These are phyloP conservation scores for Acanthosepion esculentum DNA, from an alignment of 2,888 invertebrate species.

Conservation along the genomic window DNA sequence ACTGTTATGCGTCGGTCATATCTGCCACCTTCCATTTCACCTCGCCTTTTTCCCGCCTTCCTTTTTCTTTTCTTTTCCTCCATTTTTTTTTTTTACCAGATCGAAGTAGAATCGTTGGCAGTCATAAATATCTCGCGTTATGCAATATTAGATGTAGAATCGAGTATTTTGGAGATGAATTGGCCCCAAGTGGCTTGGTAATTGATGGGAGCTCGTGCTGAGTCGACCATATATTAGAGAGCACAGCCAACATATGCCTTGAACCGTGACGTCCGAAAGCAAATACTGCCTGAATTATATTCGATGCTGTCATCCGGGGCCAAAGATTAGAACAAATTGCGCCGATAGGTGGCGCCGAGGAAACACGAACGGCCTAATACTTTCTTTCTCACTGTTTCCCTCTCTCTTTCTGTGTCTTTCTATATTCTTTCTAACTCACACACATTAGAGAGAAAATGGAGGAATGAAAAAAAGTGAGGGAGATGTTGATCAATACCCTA, in stretches of 20 bases:
- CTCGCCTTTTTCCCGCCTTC: background rate
- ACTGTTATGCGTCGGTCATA: background rate
- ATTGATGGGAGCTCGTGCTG: slow-evolving; percentile 1
- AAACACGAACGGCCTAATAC: background rate
- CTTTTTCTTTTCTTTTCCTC: background rate
- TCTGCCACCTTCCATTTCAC: background rate
- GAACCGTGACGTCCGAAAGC: slow-evolving; percentile 44
- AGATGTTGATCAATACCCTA: background rate
- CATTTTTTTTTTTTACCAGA: background rate
- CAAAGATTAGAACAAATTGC: slow-evolving; percentile 46
- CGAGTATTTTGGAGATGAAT: slow-evolving; percentile 33
- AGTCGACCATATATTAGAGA: slow-evolving; percentile 2
- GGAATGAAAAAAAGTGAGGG: background rate
- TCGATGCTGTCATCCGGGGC: slow-evolving; percentile 40
- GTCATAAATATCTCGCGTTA: slow-evolving; percentile 20
- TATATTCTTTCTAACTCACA: background rate
- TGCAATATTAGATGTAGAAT: slow-evolving; percentile 14
- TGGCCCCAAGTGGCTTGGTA: background rate
- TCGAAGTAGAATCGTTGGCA: background rate
- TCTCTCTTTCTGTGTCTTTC: background rate
- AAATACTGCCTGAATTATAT: slow-evolving; percentile 43
- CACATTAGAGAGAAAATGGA: background rate
- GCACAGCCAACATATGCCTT: slow-evolving; percentile 42
- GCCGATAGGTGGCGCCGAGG: slow-evolving; percentile 1
- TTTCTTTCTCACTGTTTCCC: background rate